These are phyloP conservation scores for Lasioglossum zephyrum DNA, from an alignment of 2,888 invertebrate genomes.

Conservation along the genomic window DNA sequence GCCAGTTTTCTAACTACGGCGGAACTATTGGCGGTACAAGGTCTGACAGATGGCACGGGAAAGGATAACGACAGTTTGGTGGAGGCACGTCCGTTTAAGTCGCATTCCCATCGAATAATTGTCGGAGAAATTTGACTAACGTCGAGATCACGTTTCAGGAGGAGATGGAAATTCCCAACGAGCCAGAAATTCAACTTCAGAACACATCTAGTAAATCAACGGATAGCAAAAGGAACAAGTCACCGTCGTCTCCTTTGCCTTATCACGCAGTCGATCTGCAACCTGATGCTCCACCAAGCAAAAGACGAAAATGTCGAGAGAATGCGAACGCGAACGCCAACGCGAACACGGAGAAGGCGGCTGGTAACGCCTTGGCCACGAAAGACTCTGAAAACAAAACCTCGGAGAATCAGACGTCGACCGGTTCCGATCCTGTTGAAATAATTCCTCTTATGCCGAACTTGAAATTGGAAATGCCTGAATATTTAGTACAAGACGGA, in stretches of 20 bases:
- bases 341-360: slow-evolving; percentile 76
- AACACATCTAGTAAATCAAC: slow-evolving; percentile 78
- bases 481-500: slow-evolving; percentile 85
- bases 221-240: slow-evolving; percentile 79
- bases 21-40: slow-evolving; percentile 91
- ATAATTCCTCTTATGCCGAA: slow-evolving; percentile 85
- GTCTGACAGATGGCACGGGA: slow-evolving; percentile 88
- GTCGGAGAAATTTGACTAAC: not conserved
- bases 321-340: slow-evolving; percentile 57
- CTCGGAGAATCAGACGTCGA: slow-evolving; percentile 75
- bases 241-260: slow-evolving; percentile 80
- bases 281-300: slow-evolving; percentile 80
- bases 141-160: slow-evolving; percentile 71
- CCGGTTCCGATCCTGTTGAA: slow-evolving; percentile 82
- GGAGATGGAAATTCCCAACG: slow-evolving; percentile 82
- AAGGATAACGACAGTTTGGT: slow-evolving; percentile 80
- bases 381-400: slow-evolving; percentile 78
- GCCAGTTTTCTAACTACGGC: slow-evolving; percentile 92
- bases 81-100: slow-evolving; percentile 72
- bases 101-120: not conserved
- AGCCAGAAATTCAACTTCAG: slow-evolving; percentile 83
- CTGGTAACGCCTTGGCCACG: slow-evolving; percentile 71
- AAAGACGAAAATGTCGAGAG: slow-evolving; percentile 82
- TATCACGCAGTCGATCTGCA: slow-evolving; percentile 79
- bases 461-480: slow-evolving; percentile 86